A percentile compares a stretch with the other conserved stretches of the same genome.
phyloP scores from a whole-genome alignment of 2,797 vertebrate species.

The Sebastes baramenuke region DNA sequence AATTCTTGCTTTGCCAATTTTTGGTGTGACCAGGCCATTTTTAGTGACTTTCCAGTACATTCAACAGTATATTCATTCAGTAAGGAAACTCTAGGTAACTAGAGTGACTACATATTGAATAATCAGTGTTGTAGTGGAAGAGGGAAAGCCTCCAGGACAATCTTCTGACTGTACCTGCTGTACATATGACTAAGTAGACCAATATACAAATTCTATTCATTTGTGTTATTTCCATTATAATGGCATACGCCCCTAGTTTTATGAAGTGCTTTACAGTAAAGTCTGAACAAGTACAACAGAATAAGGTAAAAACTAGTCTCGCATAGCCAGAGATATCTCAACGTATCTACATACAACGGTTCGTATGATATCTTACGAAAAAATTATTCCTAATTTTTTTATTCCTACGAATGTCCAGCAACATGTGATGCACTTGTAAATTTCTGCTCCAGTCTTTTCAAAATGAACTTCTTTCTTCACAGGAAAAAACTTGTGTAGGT shows the following conservation, averaged over 20 bases:
- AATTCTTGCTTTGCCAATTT: neutral
- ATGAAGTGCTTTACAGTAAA: neutral
- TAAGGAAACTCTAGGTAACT: neutral
- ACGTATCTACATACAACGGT: too few species aligned
- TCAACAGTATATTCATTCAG: neutral
- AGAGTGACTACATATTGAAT: neutral
- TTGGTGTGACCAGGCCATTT: neutral
- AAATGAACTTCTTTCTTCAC: too few species aligned
- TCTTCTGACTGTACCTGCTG: too few species aligned
- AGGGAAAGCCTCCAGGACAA: neutral
- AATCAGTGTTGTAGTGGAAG: neutral
- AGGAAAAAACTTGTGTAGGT: too few species aligned
- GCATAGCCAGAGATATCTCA: neutral
- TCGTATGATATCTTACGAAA: too few species aligned
- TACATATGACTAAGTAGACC: too few species aligned
- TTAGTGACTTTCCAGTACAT: neutral
- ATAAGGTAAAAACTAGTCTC: neutral
- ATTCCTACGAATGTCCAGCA: too few species aligned
- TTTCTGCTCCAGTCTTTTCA: too few species aligned
- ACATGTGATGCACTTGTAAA: too few species aligned
- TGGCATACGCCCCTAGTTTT: neutral
- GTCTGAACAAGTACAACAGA: neutral
- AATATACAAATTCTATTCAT: too few species aligned
- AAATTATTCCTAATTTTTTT: too few species aligned
- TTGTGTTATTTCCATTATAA: too few species aligned